Base-by-base conservation (phyloP, 2,888 invertebrate genomes). In the Lapara coniferarum region DNA sequence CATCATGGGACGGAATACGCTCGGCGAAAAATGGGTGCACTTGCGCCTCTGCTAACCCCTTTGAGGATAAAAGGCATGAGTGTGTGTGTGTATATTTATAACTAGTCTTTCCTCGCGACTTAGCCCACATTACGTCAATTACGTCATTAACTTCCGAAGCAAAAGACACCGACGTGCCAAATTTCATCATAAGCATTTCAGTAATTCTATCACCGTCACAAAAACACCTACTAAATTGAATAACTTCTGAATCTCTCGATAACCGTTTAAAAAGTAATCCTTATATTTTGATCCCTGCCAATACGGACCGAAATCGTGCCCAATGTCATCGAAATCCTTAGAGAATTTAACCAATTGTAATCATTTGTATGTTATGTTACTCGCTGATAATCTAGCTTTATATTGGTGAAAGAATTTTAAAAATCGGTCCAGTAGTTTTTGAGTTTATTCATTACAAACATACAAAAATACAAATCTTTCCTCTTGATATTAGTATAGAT, bases 291-390 rank as follows among this genome's bases (percentile, higher is more conserved):
- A 44, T 59, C 12, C 46, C 46, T 46, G 59, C 59, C 59, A 59
- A 46, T 16, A 44, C n/a, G 6, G 16, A 12, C 59, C n/a, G 59
- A 44, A 44, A 46, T 46, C 44, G 59, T 46, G 59, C 59, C 59
- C 46, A 59, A 59, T 46, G 16, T 59, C 59, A 59, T 59, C 16
- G n/a, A n/a, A n/a, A n/a, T n/a, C n/a, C n/a, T n/a, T n/a, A n/a
- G n/a, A n/a, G n/a, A n/a, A n/a, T n/a, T n/a, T n/a, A n/a, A n/a
- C n/a, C n/a, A n/a, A n/a, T n/a, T n/a, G n/a, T n/a, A n/a, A n/a
- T n/a, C n/a, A n/a, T n/a, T n/a, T n/a, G n/a, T n/a, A n/a, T n/a
- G n/a, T n/a, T n/a, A n/a, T n/a, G n/a, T n/a, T n/a, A n/a, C n/a
- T n/a, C n/a, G n/a, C n/a, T n/a, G n/a, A n/a, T n/a, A n/a, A n/a